Evolutionary conservation across 2,113 vertebrate genomes (phyloP).

Genomic region (Mastomys natalensis): DNA sequence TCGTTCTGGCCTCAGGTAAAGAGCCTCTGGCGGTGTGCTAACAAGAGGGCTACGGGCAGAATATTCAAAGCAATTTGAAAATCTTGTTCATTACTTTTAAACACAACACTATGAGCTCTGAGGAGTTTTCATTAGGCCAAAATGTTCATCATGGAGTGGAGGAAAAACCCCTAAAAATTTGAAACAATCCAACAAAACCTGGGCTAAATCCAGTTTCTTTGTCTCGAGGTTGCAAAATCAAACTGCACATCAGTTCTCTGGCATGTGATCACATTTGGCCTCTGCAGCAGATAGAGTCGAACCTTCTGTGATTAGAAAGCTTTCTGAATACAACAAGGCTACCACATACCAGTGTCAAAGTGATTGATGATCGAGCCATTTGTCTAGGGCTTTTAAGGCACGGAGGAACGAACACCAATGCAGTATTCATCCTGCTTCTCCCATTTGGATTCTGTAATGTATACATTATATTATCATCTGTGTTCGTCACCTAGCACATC

Average conservation of each 20-base stretch:
- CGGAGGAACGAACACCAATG: neutral
- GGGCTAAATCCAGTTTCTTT: slow-evolving; percentile 47
- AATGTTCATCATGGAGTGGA: slow-evolving; percentile 55
- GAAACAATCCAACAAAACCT: slow-evolving; percentile 71
- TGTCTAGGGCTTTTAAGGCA: neutral
- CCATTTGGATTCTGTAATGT: neutral
- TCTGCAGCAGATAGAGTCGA: neutral
- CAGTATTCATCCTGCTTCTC: neutral
- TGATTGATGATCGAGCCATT: neutral
- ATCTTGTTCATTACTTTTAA: slow-evolving; percentile 8
- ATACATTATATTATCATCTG: neutral
- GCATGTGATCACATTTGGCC: neutral
- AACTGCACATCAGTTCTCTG: neutral
- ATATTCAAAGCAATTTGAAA: slow-evolving; percentile 5
- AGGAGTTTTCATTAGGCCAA: slow-evolving; percentile 54
- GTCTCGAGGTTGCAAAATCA: slow-evolving; percentile 63
- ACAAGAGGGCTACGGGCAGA: neutral
- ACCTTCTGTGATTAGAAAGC: neutral
- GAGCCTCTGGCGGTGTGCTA: neutral
- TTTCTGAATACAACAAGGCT: slow-evolving; percentile 5
- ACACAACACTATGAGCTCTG: slow-evolving; percentile 7
- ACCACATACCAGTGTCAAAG: neutral
- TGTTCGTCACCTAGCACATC: neutral
- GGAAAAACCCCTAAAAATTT: slow-evolving; percentile 79
- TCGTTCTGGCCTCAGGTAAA: neutral